A percentile compares a stretch with the other conserved stretches of the same genome.
phyloP scores from a whole-genome alignment of 2,113 vertebrate genomes.

The Gambusia holbrooki region DNA sequence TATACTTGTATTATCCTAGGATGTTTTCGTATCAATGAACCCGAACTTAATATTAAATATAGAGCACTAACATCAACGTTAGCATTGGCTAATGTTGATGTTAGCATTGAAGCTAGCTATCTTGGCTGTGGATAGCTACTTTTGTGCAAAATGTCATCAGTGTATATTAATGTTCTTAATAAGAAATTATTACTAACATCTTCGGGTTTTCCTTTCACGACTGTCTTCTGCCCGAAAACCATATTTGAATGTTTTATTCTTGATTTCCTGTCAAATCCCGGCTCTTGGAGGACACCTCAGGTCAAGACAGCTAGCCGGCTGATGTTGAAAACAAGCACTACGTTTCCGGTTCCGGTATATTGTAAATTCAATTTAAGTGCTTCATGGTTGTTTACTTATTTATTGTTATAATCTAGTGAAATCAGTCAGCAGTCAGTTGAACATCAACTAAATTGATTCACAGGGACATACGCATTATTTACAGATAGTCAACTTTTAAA shows the following conservation, averaged over 20 bases:
- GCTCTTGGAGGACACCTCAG: conserved; percentile 63
- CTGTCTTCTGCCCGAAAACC: conserved; percentile 80
- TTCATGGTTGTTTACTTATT: too few species aligned
- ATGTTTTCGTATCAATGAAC: background rate
- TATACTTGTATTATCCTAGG: background rate
- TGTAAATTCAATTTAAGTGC: conserved; percentile 24
- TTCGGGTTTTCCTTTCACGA: conserved; percentile 78
- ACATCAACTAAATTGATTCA: background rate
- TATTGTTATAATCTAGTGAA: too few species aligned
- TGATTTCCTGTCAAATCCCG: conserved; percentile 9
- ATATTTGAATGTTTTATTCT: conserved; percentile 50
- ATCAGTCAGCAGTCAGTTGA: too few species aligned
- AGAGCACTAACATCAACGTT: background rate
- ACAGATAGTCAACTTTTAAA: background rate
- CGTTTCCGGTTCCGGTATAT: conserved; percentile 20
- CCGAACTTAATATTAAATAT: background rate
- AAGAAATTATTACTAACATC: conserved; percentile 46
- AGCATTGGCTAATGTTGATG: conserved; percentile 11
- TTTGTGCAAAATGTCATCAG: background rate
- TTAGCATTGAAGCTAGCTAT: background rate
- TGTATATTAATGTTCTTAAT: background rate
- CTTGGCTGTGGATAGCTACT: conserved; percentile 27
- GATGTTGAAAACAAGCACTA: background rate
- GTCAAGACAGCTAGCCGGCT: conserved; percentile 14
- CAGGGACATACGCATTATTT: background rate